These are phyloP conservation scores for Amphilophus citrinellus DNA, from an alignment of 2,113 vertebrate species.

Conservation along the genomic window DNA sequence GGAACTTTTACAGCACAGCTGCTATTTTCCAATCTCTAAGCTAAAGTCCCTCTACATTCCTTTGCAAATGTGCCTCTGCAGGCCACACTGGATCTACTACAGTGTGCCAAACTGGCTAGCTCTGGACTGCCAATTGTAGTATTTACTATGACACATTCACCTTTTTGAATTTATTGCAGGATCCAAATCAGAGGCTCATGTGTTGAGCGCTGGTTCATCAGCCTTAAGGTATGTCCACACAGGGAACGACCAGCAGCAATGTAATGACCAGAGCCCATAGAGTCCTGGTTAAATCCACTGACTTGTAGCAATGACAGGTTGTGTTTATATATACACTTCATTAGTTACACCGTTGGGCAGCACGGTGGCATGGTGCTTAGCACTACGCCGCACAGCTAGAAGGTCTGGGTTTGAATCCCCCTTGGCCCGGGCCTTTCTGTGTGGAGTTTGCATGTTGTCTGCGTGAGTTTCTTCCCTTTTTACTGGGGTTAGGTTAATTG, in stretches of 20 bases:
- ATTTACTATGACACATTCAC: no score
- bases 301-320: background rate
- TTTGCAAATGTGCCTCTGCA: background rate
- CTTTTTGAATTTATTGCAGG: no score
- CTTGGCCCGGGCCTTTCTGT: no score
- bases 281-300: background rate
- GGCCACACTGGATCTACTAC: background rate
- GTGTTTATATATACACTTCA: background rate
- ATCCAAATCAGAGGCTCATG: no score
- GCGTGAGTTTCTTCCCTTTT: no score
- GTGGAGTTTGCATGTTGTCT: no score
- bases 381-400: no score
- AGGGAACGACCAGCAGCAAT: background rate
- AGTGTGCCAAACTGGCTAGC: background rate
- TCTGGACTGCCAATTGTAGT: background rate
- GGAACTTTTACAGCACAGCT: background rate
- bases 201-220: background rate
- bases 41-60: background rate
- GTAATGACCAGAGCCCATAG: background rate
- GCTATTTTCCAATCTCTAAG: background rate
- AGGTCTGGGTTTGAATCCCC: no score
- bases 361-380: no score
- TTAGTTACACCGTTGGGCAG: background rate
- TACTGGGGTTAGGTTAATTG: no score
- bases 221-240: background rate